phyloP scores from a whole-genome alignment of 23 tunicate genomes.

The Trididemnum nubilum region DNA sequence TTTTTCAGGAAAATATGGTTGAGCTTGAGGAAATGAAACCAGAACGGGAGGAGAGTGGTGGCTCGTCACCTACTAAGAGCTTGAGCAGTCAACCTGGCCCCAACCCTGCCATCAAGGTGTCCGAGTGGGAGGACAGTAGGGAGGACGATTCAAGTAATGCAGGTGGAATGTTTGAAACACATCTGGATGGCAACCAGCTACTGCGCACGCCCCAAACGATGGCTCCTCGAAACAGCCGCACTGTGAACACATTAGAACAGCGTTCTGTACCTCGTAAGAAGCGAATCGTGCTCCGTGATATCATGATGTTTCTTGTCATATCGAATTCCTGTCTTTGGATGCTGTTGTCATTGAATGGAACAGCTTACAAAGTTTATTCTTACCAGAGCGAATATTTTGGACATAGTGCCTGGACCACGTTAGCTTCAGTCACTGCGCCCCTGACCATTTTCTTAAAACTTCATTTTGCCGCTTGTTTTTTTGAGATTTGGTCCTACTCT shows the following conservation, averaged over 20 bases:
- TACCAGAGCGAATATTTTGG: constrained; percentile 33
- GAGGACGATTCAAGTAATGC: background rate
- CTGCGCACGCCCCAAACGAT: background rate
- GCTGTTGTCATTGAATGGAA: constrained; percentile 26
- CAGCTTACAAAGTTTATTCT: constrained; percentile 19
- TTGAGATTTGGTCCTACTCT: constrained; percentile 36
- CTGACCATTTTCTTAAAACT: constrained; percentile 23
- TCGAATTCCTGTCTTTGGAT: constrained; percentile 33
- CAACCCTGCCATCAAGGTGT: background rate
- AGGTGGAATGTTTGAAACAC: background rate
- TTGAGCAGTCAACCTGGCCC: background rate
- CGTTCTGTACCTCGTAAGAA: background rate
- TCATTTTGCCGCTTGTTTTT: constrained; percentile 31
- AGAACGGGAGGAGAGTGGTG: background rate
- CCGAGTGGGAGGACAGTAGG: background rate
- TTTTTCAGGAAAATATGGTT: background rate
- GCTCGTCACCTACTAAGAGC: background rate
- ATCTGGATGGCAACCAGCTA: background rate
- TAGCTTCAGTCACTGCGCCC: constrained; percentile 33
- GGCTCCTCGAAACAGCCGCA: constrained; percentile 15
- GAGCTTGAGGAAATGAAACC: background rate
- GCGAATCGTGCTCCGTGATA: constrained; percentile 26
- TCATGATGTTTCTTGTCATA: constrained; percentile 23
- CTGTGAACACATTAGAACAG: background rate
- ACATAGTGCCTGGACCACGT: constrained; percentile 30